Conservation (phyloP, 2,113 vertebrate genomes). For the Empidonax alnorum region DNA sequence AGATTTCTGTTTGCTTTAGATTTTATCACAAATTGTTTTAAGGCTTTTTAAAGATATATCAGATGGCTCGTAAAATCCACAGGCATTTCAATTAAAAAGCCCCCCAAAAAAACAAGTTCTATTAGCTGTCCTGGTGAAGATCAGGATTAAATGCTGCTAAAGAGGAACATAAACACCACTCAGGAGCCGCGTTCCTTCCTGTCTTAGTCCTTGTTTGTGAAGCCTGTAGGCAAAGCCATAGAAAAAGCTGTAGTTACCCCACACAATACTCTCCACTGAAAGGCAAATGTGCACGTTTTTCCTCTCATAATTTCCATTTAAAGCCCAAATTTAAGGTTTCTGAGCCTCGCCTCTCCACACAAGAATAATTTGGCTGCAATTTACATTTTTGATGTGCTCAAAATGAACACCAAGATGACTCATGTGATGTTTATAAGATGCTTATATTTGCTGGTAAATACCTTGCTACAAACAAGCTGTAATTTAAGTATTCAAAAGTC, state of each 20-base stretch:
- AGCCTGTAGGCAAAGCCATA: constrained; percentile 11
- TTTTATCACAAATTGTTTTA: constrained; percentile 71
- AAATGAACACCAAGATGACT: constrained; percentile 49
- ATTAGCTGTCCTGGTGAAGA: constrained; percentile 38
- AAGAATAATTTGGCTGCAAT: constrained; percentile 42
- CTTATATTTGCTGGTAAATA: constrained; percentile 57
- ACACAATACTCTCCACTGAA: constrained; percentile 31
- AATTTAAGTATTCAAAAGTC: constrained; percentile 66
- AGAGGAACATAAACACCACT: constrained; percentile 17
- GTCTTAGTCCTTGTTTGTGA: constrained; percentile 9
- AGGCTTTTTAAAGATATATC: constrained; percentile 59
- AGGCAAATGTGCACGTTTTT: constrained; percentile 38
- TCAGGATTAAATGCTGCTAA: constrained; percentile 15
- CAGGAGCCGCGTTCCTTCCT: background rate
- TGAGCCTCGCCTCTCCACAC: constrained; percentile 24
- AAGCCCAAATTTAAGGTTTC: constrained; percentile 19
- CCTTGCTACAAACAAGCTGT: constrained; percentile 55
- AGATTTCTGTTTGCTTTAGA: constrained; percentile 61
- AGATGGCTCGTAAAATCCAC: constrained; percentile 50
- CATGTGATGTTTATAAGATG: constrained; percentile 54
- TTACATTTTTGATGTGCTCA: constrained; percentile 8
- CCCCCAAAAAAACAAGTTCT: background rate
- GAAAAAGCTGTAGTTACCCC: constrained; percentile 44
- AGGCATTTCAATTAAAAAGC: constrained; percentile 30
- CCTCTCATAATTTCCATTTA: constrained; percentile 36